phyloP scores from a whole-genome alignment of 2,888 invertebrate species.

The Brachycybe producta region DNA sequence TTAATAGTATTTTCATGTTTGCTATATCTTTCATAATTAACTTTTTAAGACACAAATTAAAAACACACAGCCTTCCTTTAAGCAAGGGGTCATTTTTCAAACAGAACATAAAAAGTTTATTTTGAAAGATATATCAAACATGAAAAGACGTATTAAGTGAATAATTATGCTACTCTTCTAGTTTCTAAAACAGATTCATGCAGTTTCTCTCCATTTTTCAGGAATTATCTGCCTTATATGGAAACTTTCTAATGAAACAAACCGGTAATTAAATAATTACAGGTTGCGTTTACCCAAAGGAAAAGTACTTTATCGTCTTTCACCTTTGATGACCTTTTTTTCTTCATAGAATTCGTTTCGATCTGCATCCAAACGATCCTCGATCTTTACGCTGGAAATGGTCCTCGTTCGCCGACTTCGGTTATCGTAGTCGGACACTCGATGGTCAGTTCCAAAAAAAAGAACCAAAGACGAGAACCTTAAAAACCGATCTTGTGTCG shows the following conservation, averaged over 20 bases:
- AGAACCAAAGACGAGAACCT: background rate
- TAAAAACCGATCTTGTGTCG: too few relatives aligned
- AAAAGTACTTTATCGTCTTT: too few relatives aligned
- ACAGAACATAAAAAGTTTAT: conserved; percentile 9
- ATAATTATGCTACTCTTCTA: background rate
- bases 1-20: too few relatives aligned
- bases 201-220: conserved; percentile 5
- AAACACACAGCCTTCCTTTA: too few relatives aligned
- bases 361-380: conserved; percentile 39
- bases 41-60: too few relatives aligned
- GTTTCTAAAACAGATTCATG: too few relatives aligned
- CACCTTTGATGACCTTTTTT: background rate
- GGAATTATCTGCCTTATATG: conserved; percentile 76
- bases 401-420: conserved; percentile 39
- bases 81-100: too few relatives aligned
- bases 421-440: conserved; percentile 88
- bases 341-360: conserved; percentile 29
- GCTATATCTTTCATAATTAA: too few relatives aligned
- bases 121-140: background rate
- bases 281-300: too few relatives aligned
- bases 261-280: conserved; percentile 54
- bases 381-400: conserved; percentile 49
- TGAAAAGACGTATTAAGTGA: background rate
- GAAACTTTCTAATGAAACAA: conserved; percentile 65
- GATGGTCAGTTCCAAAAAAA: conserved; percentile 46